A percentile compares a stretch with the other conserved stretches of the same genome.
Conservation (phyloP, 2,888 invertebrate genomes). For the Rapana venosa region DNA sequence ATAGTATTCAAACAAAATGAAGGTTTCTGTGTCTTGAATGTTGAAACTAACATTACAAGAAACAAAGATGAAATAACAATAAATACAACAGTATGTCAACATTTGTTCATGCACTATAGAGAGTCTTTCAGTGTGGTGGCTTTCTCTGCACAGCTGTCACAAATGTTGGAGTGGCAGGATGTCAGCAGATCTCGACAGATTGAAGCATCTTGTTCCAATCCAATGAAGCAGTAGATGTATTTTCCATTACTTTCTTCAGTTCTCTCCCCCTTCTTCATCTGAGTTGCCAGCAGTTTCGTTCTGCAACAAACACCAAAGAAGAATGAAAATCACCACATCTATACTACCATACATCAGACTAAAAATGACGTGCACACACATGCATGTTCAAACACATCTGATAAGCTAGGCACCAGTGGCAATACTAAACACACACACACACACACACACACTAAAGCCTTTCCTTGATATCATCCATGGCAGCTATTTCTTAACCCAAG, state of each 20-base stretch:
- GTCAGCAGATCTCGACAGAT: background rate
- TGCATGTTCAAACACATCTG: background rate
- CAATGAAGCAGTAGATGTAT: background rate
- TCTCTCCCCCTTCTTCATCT: constrained; percentile 45
- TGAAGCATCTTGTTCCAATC: background rate
- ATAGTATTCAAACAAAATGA: too few relatives aligned
- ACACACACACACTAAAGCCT: background rate
- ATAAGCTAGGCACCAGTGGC: too few relatives aligned
- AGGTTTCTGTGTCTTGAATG: too few relatives aligned
- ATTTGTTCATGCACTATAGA: too few relatives aligned
- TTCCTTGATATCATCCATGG: too few relatives aligned
- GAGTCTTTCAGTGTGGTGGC: too few relatives aligned
- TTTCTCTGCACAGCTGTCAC: background rate
- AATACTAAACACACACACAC: background rate
- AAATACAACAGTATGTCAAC: too few relatives aligned
- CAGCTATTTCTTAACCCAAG: too few relatives aligned
- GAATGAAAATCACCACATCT: background rate
- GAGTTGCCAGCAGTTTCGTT: constrained; percentile 43
- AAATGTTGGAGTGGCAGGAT: background rate
- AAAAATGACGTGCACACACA: background rate
- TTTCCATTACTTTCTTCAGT: constrained; percentile 14
- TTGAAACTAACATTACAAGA: too few relatives aligned
- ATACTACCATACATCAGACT: background rate
- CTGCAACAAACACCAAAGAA: constrained; percentile 27
- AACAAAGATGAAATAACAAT: too few relatives aligned